Conservation (phyloP, 2,888 invertebrate genomes). For the Ceramica pisi region DNA sequence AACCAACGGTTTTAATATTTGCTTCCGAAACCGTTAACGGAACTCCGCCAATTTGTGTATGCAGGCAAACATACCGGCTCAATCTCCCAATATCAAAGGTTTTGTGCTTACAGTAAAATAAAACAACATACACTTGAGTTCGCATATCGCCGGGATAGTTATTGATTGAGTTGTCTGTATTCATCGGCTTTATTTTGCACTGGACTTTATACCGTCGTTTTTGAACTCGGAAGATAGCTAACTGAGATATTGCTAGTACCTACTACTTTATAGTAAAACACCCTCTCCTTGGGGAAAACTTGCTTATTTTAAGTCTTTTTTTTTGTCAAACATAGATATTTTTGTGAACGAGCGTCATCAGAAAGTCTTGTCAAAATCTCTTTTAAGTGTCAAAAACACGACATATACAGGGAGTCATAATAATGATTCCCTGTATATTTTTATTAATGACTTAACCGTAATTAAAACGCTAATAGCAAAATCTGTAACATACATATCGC, state of each 20-base stretch:
- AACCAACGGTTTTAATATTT: slow-evolving; percentile 17
- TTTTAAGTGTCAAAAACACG: neutral
- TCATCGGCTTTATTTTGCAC: neutral
- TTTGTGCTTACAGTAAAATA: neutral
- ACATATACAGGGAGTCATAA: neutral
- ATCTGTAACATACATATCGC: slow-evolving; percentile 19
- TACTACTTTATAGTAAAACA: neutral
- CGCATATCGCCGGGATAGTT: neutral
- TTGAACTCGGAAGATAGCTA: too few relatives aligned
- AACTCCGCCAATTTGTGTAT: slow-evolving; percentile 15
- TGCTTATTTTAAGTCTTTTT: neutral
- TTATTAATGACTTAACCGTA: neutral
- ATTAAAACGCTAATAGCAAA: slow-evolving; percentile 7
- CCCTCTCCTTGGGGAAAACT: neutral
- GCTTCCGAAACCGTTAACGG: neutral
- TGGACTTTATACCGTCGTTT: neutral
- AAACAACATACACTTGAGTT: neutral
- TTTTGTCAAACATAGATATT: too few relatives aligned
- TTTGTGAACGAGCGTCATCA: neutral
- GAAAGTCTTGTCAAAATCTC: neutral
- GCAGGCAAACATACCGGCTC: neutral
- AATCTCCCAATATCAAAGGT: neutral
- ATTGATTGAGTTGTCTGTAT: neutral
- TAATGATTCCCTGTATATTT: too few relatives aligned
- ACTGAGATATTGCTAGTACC: neutral